Base-by-base conservation (phyloP, 2,888 invertebrate species). In the Hypomecis atomaria region DNA sequence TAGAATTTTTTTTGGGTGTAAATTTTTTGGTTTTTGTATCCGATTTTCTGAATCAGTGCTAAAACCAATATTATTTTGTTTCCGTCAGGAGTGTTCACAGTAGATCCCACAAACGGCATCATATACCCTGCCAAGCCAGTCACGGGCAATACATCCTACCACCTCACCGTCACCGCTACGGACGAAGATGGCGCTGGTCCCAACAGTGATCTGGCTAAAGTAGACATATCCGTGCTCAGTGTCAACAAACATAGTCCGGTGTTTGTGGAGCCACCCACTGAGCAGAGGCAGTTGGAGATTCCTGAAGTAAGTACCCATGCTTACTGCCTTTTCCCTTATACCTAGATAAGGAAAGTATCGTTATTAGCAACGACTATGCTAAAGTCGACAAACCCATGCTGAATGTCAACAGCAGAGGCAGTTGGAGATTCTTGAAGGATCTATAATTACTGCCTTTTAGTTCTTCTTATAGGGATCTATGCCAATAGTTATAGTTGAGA, bases 211-310 rank as follows among this genome's bases (percentile, higher is more conserved):
- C 90, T 90, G 0, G 96, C 97, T 0, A 90, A 92, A n/a, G 95
- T 98, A 2, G 94, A 95, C 71, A 95, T 98, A 58, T 94, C 95
- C 48, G 96, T 97, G 40, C 90, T 96, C 23, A 95, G 96, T 65
- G 96, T 97, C 0, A 98, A 98, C 88, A 95, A 96, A 72, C 95
- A 97, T 80, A 95, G 96, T 52, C 98, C 98, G 0, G 94, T 94
- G 62, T 98, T 98, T 83, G 93, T 96, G 6, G 94, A 95, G 78
- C 98, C 98, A 0, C 95, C 96, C 1, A 84, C 95, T 0, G 94
- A 95, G 0, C 96, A 96, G 84, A 94, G 96, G 4, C 96, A 96
- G 38, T 43, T 98, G 11, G 95, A 96, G 84, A 95, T 98, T 72
- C 95, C 97, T 0, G 98, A 98, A 93, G 97, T 97, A 88, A 63